These are phyloP conservation scores for Gymnodraco acuticeps DNA, from an alignment of 2,797 vertebrate species.

Conservation along the genomic window DNA sequence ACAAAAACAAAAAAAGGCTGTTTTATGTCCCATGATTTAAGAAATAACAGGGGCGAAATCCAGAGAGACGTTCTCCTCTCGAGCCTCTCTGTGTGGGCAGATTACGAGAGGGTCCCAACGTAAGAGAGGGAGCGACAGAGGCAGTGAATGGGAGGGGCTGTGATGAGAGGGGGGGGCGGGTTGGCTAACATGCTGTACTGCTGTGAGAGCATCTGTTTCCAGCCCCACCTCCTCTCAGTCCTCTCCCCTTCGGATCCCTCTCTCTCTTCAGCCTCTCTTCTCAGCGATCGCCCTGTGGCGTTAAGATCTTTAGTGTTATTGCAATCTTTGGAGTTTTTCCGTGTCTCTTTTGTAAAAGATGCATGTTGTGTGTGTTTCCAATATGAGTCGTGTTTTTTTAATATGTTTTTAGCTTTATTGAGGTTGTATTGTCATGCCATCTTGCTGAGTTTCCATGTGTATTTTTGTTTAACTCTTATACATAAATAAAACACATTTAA, in stretches of 20 bases:
- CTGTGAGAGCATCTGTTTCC: conserved; percentile 62
- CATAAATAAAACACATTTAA: not conserved
- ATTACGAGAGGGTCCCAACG: conserved; percentile 57
- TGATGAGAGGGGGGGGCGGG: conserved; percentile 31
- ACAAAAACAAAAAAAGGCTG: not conserved
- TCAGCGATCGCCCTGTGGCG: conserved; percentile 18
- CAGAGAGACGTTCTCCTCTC: conserved; percentile 22
- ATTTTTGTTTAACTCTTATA: no score
- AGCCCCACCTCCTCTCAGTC: conserved; percentile 48
- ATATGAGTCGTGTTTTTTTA: no score
- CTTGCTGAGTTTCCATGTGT: no score
- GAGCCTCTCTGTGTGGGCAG: conserved; percentile 49
- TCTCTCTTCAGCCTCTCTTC: conserved; percentile 27
- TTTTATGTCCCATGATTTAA: conserved; percentile 51
- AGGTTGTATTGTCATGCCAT: no score
- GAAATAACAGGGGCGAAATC: not conserved
- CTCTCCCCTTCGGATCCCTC: conserved; percentile 22
- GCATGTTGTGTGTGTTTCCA: no score
- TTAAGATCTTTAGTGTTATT: not conserved
- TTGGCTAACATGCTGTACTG: conserved; percentile 43
- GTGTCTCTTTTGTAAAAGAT: not conserved
- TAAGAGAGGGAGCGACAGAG: conserved; percentile 53
- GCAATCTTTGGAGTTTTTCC: conserved; percentile 2
- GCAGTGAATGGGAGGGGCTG: conserved; percentile 54
- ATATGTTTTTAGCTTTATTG: no score